These are phyloP conservation scores for Halocaridina rubra DNA, from an alignment of 2,888 invertebrate species.

Conservation along the genomic window DNA sequence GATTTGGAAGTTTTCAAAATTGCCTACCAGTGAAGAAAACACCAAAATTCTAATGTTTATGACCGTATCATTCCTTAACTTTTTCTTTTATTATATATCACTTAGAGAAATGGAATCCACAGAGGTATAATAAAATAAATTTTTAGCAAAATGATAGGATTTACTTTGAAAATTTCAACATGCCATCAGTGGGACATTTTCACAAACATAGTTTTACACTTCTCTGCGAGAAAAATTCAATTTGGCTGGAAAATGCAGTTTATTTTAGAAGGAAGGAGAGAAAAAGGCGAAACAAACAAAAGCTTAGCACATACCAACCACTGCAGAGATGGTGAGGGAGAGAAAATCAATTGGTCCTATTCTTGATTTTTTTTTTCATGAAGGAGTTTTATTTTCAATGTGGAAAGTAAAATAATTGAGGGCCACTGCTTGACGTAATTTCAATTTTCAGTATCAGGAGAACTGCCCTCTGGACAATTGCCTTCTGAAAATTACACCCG, in stretches of 20 bases:
- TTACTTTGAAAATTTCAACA: slow-evolving; percentile 52
- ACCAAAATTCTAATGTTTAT: no score
- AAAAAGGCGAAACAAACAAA: background rate
- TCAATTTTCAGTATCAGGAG: no score
- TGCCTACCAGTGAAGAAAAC: no score
- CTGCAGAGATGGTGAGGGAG: slow-evolving; percentile 9
- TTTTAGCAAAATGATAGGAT: slow-evolving; percentile 53
- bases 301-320: no score
- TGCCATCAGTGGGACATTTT: slow-evolving; percentile 60
- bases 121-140: background rate
- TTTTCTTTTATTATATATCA: background rate
- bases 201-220: slow-evolving; percentile 57
- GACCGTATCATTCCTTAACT: no score
- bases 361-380: background rate
- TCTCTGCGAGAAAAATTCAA: slow-evolving; percentile 52
- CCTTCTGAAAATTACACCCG: no score
- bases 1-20: background rate
- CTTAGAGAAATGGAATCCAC: background rate
- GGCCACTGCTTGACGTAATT: no score
- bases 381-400: no score
- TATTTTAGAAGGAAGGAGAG: background rate
- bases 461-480: no score
- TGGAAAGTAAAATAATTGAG: no score
- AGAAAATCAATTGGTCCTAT: background rate
- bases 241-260: slow-evolving; percentile 51